Percentiles rank a stretch among this genome's conserved stretches.
Evolutionary conservation across 2,797 vertebrate species (phyloP).

Genomic region (Sibirionetta formosa): DNA sequence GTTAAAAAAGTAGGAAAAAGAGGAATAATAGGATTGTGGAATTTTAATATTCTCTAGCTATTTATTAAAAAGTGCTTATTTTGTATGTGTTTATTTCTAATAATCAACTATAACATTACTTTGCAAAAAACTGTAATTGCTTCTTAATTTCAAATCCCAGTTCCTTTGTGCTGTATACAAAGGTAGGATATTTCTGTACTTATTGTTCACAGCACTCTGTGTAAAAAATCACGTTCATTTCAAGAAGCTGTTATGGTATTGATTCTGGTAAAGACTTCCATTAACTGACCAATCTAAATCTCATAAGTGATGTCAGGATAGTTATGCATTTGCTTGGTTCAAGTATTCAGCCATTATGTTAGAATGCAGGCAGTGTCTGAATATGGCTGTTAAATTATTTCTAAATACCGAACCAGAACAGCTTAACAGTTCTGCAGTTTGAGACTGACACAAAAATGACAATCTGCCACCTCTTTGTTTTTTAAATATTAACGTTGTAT

Average conservation of each 20-base stretch:
- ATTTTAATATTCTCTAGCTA: conserved; percentile 79
- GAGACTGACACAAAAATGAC: conserved; percentile 87
- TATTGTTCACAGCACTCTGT: conserved; percentile 84
- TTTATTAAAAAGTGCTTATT: conserved; percentile 83
- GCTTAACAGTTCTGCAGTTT: conserved; percentile 87
- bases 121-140: conserved; percentile 84
- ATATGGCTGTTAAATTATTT: conserved; percentile 89
- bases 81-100: conserved; percentile 85
- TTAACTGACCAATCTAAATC: conserved; percentile 91
- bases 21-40: conserved; percentile 78
- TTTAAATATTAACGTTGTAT: conserved; percentile 89
- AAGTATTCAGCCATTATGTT: conserved; percentile 86
- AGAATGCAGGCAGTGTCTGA: conserved; percentile 86
- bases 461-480: conserved; percentile 90
- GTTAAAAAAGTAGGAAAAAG: conserved; percentile 80
- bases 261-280: conserved; percentile 90
- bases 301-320: conserved; percentile 90
- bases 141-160: conserved; percentile 83
- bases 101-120: conserved; percentile 81
- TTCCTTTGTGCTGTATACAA: conserved; percentile 83
- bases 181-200: conserved; percentile 85
- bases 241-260: conserved; percentile 90
- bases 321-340: conserved; percentile 87
- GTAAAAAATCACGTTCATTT: conserved; percentile 88
- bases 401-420: conserved; percentile 88